These are phyloP conservation scores for Drosophila ercepeae DNA, from an alignment of 1,140 invertebrate genomes.

Conservation along the genomic window DNA sequence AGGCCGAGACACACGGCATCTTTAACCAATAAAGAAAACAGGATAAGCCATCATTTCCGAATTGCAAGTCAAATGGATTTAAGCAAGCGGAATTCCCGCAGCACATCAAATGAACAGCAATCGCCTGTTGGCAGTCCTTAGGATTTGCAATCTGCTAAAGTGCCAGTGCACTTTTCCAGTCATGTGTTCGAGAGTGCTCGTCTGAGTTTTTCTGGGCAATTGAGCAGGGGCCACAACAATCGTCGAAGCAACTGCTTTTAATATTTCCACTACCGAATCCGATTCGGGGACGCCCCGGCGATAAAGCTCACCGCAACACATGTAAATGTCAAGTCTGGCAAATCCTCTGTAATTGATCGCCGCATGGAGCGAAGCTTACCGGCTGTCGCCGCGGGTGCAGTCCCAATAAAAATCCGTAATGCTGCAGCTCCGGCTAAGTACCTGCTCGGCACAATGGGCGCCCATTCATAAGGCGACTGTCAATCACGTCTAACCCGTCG, in stretches of 20 bases:
- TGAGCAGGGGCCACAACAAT: conserved; percentile 55
- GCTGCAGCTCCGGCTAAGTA: conserved; percentile 67
- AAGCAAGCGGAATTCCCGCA: conserved; percentile 79
- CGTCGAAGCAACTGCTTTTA: conserved; percentile 2
- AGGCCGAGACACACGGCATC: conserved; percentile 43
- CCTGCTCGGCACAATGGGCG: conserved; percentile 72
- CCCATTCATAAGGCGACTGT: conserved; percentile 75
- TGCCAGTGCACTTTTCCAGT: conserved; percentile 63
- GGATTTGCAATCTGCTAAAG: conserved; percentile 25
- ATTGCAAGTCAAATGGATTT: conserved; percentile 79
- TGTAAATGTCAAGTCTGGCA: conserved; percentile 71
- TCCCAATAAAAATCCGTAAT: conserved; percentile 60
- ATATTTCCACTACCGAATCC: neutral
- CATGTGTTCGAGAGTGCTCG: conserved; percentile 71
- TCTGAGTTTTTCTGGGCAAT: conserved; percentile 75
- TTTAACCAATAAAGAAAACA: conserved; percentile 82
- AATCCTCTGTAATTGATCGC: conserved; percentile 78
- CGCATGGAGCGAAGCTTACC: conserved; percentile 70
- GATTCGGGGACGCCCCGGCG: conserved; percentile 40
- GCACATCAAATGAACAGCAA: conserved; percentile 25
- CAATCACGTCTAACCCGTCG: conserved; percentile 56
- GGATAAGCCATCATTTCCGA: conserved; percentile 81
- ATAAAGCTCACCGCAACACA: conserved; percentile 73
- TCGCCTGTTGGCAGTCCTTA: neutral
- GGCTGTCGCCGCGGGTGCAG: conserved; percentile 78